Base-by-base conservation (phyloP, 2,113 vertebrate species). In the Ctenomys sociabilis region DNA sequence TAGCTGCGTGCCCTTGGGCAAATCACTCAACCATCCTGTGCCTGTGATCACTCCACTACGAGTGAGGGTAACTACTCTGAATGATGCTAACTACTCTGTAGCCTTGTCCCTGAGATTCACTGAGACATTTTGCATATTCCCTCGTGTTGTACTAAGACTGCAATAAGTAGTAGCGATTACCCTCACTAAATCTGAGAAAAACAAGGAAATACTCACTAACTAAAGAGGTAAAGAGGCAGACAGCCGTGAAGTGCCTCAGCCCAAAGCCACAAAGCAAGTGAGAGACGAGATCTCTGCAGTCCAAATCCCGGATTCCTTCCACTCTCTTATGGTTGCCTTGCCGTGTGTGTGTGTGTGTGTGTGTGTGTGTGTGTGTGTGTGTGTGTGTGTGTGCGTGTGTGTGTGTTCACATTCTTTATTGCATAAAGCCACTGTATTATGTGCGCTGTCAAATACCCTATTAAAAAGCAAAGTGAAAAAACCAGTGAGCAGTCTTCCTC, bases 391-490 rank as follows among this genome's bases (percentile, higher is more conserved):
- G 45, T 37, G 72, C 43, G 64, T n/a, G 49, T 59, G 57, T 17
- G 22, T n/a, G 26, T 12, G 0, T 7, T 40, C 59, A 24, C 32
- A 0, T 90, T 92, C 85, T 96, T 97, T 96, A 95, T 85, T 97
- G 95, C 96, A 97, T 95, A 97, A 96, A 97, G 85, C 95, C 95
- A 61, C 93, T 97, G 97, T 93, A 93, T 98, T 98, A 98, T 97
- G 95, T 94, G 94, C 85, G 95, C 96, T 98, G 97, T 97, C 97
- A 98, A 93, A 97, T 94, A 98, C 83, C 96, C 97, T 97, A 97
- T 98, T 98, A 98, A 98, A 98, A 97, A 97, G 95, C 95, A 96
- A 97, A 97, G 97, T 95, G 97, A 96, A 96, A 95, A 97, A 97
- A 97, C 80, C 97, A 95, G 97, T 92, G 93, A 97, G 97, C 97